phyloP scores from a whole-genome alignment of 1,140 invertebrate genomes.

The Neotoxoptera formosana region DNA sequence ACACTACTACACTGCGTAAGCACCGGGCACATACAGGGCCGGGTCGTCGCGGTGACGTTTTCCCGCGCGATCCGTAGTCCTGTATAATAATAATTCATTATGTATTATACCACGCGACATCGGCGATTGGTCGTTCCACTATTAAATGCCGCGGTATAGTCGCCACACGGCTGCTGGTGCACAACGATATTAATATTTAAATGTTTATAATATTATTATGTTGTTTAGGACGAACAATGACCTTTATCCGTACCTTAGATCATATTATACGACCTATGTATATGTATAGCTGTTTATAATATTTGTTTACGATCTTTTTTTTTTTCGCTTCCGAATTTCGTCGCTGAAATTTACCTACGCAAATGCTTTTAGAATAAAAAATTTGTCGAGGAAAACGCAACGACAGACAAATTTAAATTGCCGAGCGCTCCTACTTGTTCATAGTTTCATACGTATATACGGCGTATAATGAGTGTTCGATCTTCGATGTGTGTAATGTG shows the following conservation, averaged over 20 bases:
- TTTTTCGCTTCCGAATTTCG: not conserved
- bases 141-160: not conserved
- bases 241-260: not conserved
- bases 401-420: not conserved
- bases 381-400: not conserved
- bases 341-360: not conserved
- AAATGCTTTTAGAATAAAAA: not conserved
- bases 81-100: no score
- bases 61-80: not conserved
- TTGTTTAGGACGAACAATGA: not conserved
- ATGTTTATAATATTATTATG: not conserved
- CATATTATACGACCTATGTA: not conserved
- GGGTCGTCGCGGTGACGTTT: not conserved
- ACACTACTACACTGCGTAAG: not conserved
- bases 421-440: not conserved
- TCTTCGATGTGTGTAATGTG: not conserved
- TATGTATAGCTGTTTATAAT: not conserved
- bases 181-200: not conserved
- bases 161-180: no score
- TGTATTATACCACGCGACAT: not conserved
- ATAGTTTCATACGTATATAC: not conserved
- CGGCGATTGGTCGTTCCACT: not conserved
- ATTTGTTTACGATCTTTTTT: not conserved
- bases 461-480: not conserved
- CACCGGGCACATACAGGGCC: no score